A percentile compares a stretch with the other conserved stretches of the same genome.
phyloP scores from a whole-genome alignment of 2,113 vertebrate genomes.

The Tor tambroides region DNA sequence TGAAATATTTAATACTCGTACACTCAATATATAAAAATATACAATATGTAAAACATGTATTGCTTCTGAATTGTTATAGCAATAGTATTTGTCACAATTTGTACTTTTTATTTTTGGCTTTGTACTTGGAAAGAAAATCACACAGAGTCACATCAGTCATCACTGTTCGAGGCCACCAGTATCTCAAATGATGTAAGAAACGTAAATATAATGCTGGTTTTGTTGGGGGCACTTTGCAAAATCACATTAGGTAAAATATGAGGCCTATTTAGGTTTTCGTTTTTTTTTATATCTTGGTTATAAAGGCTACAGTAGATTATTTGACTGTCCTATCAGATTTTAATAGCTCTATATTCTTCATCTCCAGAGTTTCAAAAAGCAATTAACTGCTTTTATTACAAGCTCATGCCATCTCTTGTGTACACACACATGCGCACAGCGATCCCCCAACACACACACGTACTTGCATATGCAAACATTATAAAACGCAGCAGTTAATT shows the following conservation, averaged over 20 bases:
- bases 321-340: slow-evolving; percentile 36
- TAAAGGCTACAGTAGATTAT: slow-evolving; percentile 1
- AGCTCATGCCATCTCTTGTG: slow-evolving; percentile 43
- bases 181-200: background rate
- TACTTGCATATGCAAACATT: slow-evolving; percentile 60
- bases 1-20: background rate
- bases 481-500: slow-evolving; percentile 52
- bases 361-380: slow-evolving; percentile 42
- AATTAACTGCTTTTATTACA: slow-evolving; percentile 26
- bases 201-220: slow-evolving; percentile 16
- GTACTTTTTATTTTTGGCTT: background rate
- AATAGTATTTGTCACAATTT: slow-evolving; percentile 14
- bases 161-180: background rate
- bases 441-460: slow-evolving; percentile 56
- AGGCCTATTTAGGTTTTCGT: background rate
- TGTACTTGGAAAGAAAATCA: slow-evolving; percentile 3
- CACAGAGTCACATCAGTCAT: background rate
- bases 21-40: background rate
- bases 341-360: slow-evolving; percentile 30
- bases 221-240: background rate
- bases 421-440: slow-evolving; percentile 57
- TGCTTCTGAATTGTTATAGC: background rate
- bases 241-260: background rate
- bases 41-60: too few relatives aligned
- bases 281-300: background rate